phyloP scores from a whole-genome alignment of 1,140 invertebrate species.

The Laodelphax striatellus region DNA sequence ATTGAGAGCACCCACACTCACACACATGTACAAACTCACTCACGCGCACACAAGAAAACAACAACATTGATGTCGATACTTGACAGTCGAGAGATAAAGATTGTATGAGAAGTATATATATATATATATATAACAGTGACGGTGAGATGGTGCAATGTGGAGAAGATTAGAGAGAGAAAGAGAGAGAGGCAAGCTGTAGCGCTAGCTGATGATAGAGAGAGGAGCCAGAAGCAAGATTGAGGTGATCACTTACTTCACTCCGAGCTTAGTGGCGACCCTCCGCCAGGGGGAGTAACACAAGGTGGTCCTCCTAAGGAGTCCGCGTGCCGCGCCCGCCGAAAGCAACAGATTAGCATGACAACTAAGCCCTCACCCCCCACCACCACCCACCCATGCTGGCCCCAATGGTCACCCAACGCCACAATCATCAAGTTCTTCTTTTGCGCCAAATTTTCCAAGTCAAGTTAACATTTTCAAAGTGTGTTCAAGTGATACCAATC shows the following conservation, averaged over 20 bases:
- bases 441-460: no score
- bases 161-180: background rate
- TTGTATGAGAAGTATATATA: background rate
- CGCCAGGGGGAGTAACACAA: slow-evolving; percentile 78
- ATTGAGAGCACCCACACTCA: background rate
- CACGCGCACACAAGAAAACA: background rate
- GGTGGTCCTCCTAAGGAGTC: slow-evolving; percentile 45
- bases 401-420: no score
- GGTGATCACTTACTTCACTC: slow-evolving; percentile 74
- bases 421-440: no score
- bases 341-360: slow-evolving; percentile 33
- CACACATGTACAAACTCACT: background rate
- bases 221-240: slow-evolving; percentile 4
- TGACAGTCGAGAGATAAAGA: no score
- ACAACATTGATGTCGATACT: no score
- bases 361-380: slow-evolving; percentile 3
- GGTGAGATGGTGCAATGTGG: background rate
- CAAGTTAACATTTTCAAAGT: no score
- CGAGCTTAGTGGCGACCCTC: slow-evolving; percentile 79
- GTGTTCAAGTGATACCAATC: no score
- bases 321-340: slow-evolving; percentile 20
- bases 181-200: background rate
- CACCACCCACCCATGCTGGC: background rate
- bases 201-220: slow-evolving; percentile 7
- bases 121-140: background rate